Evolutionary conservation across 2,113 vertebrate species (phyloP).

Genomic region (human): DNA sequence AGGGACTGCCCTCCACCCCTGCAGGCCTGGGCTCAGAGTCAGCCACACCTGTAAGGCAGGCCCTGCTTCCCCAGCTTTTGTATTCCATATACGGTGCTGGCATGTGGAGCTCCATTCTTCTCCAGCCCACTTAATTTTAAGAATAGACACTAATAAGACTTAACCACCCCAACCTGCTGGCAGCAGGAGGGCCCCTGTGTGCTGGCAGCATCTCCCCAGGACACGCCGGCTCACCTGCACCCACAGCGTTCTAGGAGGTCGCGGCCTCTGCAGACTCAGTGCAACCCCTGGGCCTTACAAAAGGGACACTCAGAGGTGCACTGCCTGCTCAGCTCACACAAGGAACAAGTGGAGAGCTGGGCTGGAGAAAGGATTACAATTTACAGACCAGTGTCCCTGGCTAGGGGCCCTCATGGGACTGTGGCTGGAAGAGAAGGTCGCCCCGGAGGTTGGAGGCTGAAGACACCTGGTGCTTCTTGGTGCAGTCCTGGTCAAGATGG

Average conservation of each 20-base stretch:
- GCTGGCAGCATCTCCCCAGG: neutral
- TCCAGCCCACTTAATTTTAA: slow-evolving; percentile 82
- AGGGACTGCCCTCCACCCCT: neutral
- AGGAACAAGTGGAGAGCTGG: neutral
- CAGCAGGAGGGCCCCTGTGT: slow-evolving; percentile 19
- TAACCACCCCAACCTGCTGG: slow-evolving; percentile 72
- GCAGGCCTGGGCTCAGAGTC: neutral
- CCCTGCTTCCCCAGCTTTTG: neutral
- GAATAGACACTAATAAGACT: slow-evolving; percentile 84
- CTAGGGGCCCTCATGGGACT: neutral
- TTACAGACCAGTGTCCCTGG: neutral
- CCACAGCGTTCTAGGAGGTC: neutral
- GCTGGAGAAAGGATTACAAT: neutral
- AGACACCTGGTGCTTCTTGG: neutral
- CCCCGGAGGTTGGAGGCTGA: neutral
- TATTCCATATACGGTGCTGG: slow-evolving; percentile 60
- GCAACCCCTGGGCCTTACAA: neutral
- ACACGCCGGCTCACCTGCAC: neutral
- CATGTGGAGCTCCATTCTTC: slow-evolving; percentile 74
- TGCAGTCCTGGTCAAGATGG: neutral
- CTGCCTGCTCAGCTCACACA: neutral
- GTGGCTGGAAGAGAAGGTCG: neutral
- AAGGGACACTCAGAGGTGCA: neutral
- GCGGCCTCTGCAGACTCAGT: neutral
- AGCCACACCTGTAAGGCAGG: neutral